Base-by-base conservation (phyloP, 2,113 vertebrate genomes). In the Oncorhynchus tshawytscha region DNA sequence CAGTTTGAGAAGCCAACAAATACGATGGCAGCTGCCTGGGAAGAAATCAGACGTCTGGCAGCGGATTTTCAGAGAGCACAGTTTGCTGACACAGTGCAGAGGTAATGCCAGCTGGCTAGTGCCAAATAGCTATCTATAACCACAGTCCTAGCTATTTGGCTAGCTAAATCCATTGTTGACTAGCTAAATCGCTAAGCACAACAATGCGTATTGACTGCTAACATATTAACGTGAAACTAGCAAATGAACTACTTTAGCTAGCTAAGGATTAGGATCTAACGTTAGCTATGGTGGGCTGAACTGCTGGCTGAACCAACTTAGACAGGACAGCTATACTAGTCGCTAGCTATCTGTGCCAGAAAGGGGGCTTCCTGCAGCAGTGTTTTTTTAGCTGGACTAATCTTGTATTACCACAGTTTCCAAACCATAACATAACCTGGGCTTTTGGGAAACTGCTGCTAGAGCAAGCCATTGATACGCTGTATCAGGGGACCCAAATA, bases 41-140 rank as follows among this genome's bases (percentile, higher is more conserved):
- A 97, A 3, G 97, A 98, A 80, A 98, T 99, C 6, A 88, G 96
- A 25, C 94, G 94, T 20, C 84, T 99, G 60, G 97, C 97, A 22
- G 96, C 96, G 0, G 96, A 98, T 71, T 98, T 99, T 80, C 97
- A 99, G 89, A 93, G 96, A 86, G 97, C 96, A 4, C 97, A 98
- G 92, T 97, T 99, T 73, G 92, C 95, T 0, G 96, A 98, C 64
- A 94, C 95, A 0, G 90, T 96, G 3, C 97, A 96, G 86, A 95
- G 96, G 97, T 98, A 93, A 80, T 45, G 6, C 1, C 49, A 18
- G 34, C 77, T n/a, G 16, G 72, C 62, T 57, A 51, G n/a, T 45
- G 70, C 15, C 16, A 18, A 54, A 54, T 45, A 11, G 8, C 15
- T 54, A 54, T 4, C 51, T 54, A 18, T 18, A 16, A 54, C 13